Evolutionary conservation across 2,113 vertebrate species (phyloP), one percentile per base, ranked within the genome.

Genomic region (Prolemur simus): DNA sequence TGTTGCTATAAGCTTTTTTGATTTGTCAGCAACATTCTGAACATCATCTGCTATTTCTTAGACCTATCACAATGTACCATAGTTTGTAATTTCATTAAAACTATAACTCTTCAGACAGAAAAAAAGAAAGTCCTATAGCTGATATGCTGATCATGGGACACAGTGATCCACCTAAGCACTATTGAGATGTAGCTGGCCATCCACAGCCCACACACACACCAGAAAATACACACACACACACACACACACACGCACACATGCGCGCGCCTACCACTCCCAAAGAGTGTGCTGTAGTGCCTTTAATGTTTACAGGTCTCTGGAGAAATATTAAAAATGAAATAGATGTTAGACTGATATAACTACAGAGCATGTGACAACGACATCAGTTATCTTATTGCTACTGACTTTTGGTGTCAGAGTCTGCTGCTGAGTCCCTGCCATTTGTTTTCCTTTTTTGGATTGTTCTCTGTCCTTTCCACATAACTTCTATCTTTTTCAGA

Each of bases 51-150:
- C 34, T 87, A 39, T 56, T 89, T 89, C n/a, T 95, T 87, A 92
- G n/a, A 89, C 42, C 11, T 74, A 90, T 60, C 34, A 49, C 45
- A 96, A 60, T 81, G 17, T 68, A 71, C 14, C 6, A 58, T 39
- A 69, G 8, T 42, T 77, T 86, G 27, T 2, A 80, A 56, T 92
- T 83, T 94, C 80, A 82, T 93, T 95, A 80, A 68, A 92, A 92
- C 20, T 93, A 3, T 91, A 86, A 91, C 15, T 82, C 29, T 86
- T 93, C 20, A 91, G 58, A 29, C 54, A 37, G 37, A n/a, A 64
- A 64, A 66, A 71, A 90, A 49, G 60, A 77, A 45, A 32, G 6
- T 71, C 34, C 2, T 74, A 42, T 87, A 9, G 32, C 42, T 94
- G n/a, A 68, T 77, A 74, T 66, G 8, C 21, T 37, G 73, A 69